Conservation (phyloP, 2,797 vertebrate genomes). For the Bradypodion ventrale region DNA sequence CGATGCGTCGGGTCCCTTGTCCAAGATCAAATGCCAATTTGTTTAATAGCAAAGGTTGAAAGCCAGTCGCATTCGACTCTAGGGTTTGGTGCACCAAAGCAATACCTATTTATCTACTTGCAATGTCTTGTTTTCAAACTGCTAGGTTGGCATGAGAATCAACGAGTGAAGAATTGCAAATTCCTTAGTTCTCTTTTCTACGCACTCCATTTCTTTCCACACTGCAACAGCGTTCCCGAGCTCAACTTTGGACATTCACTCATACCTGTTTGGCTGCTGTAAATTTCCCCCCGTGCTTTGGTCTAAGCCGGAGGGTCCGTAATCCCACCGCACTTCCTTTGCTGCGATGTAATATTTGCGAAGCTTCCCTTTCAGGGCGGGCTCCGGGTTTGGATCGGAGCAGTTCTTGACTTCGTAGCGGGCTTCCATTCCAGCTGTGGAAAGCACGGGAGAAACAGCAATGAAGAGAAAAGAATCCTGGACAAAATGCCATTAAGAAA, state of each 20-base stretch:
- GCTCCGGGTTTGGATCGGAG: conserved; percentile 24
- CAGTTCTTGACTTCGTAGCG: conserved; percentile 73
- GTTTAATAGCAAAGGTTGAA: too few relatives aligned
- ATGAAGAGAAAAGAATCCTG: background rate
- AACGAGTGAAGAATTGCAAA: too few relatives aligned
- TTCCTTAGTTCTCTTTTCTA: too few relatives aligned
- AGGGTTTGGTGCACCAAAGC: too few relatives aligned
- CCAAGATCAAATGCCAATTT: too few relatives aligned
- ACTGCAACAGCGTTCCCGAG: background rate
- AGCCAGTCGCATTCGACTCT: too few relatives aligned
- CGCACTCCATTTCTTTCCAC: background rate
- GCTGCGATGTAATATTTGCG: conserved; percentile 75
- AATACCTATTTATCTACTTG: too few relatives aligned
- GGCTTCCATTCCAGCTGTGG: conserved; percentile 75
- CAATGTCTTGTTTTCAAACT: too few relatives aligned
- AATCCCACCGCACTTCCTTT: conserved; percentile 76
- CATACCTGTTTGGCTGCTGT: conserved; percentile 71
- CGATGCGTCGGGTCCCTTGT: too few relatives aligned
- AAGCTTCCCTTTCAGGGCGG: conserved; percentile 62
- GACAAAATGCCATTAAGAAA: background rate
- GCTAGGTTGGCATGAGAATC: too few relatives aligned
- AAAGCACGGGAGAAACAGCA: background rate
- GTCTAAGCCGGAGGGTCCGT: conserved; percentile 62
- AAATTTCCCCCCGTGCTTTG: conserved; percentile 64
- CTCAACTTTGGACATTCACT: background rate